Conservation (phyloP, 2,888 invertebrate genomes). For the Xiphydria camelus region DNA sequence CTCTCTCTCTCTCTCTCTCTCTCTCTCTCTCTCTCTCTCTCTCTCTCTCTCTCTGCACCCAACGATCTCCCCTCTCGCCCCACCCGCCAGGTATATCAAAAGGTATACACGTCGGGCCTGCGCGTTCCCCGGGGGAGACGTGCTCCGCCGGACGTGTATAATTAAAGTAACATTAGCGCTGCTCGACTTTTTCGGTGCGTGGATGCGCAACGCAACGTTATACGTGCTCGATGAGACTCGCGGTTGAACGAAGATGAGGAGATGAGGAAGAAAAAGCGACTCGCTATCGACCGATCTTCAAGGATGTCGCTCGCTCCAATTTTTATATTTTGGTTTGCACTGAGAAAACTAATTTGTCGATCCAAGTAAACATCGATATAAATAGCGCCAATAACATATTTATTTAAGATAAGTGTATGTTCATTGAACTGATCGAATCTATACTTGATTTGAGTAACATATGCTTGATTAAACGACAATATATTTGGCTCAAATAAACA, state of each 20-base stretch:
- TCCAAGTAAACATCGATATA: no score
- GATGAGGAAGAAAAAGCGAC: constrained; percentile 12
- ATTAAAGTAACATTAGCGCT: constrained; percentile 25
- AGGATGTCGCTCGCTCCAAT: no score
- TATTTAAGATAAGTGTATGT: no score
- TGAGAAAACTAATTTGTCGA: no score
- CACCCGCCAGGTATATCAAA: background rate
- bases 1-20: constrained; percentile 8
- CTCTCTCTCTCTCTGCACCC: constrained; percentile 1
- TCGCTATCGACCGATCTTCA: constrained; percentile 13
- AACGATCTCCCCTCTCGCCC: no score
- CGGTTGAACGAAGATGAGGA: constrained; percentile 1
- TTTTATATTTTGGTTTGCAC: no score
- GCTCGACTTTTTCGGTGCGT: constrained; percentile 16
- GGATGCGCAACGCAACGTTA: constrained; percentile 11
- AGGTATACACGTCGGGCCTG: background rate
- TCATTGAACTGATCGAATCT: no score
- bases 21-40: constrained; percentile 4
- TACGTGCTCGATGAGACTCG: background rate
- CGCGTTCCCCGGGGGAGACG: background rate
- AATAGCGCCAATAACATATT: no score
- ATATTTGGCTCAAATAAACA: no score
- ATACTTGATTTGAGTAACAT: no score
- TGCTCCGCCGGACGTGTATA: constrained; percentile 19
- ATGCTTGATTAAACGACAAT: no score